phyloP scores from a whole-genome alignment of 2,113 vertebrate genomes.

The Callorhinus ursinus region DNA sequence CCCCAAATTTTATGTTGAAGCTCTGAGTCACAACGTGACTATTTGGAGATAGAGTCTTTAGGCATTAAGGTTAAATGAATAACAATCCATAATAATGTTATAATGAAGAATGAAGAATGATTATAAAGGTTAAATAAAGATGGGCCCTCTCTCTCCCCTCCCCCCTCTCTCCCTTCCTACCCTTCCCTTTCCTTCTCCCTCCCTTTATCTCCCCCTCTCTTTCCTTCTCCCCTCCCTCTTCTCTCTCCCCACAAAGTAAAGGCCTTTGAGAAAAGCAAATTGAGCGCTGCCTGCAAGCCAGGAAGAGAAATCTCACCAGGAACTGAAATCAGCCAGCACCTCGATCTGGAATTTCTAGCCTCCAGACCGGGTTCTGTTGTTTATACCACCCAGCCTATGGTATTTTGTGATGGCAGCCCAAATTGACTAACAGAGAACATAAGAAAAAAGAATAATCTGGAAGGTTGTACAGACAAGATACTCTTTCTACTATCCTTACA shows the following conservation, averaged over 20 bases:
- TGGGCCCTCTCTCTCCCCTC: background rate
- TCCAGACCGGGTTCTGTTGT: background rate
- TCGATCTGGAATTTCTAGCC: background rate
- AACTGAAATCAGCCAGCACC: background rate
- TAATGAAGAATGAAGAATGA: background rate
- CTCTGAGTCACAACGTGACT: background rate
- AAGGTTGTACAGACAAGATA: background rate
- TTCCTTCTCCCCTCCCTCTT: background rate
- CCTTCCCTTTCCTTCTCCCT: background rate
- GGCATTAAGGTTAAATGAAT: background rate
- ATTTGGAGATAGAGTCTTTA: background rate
- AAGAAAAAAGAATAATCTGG: background rate
- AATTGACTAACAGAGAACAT: background rate
- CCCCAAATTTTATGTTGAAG: background rate
- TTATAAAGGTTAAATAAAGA: background rate
- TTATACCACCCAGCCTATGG: background rate
- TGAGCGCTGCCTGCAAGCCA: background rate
- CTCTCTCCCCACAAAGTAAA: background rate
- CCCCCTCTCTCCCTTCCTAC: background rate
- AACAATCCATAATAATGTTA: background rate
- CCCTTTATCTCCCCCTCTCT: fast-evolving
- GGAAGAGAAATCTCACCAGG: background rate
- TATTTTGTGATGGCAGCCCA: background rate
- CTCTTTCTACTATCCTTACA: background rate
- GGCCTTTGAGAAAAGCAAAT: background rate